phyloP scores from a whole-genome alignment of 2,888 invertebrate species.

The Digitonthophagus gazella region DNA sequence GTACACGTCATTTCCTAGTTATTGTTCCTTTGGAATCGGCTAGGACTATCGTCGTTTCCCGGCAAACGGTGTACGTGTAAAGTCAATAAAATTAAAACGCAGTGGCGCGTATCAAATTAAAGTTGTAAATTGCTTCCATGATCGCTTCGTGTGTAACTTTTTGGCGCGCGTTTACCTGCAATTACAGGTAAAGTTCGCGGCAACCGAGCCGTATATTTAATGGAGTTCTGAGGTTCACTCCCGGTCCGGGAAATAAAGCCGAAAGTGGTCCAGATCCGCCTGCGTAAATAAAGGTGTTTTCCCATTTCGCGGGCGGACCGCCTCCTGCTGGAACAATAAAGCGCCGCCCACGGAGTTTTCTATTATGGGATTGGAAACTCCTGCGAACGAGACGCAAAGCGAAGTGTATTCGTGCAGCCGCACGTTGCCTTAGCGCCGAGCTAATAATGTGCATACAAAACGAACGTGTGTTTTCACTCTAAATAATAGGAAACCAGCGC shows the following conservation, averaged over 20 bases:
- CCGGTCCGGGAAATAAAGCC: constrained; percentile 4
- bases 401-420: constrained; percentile 19
- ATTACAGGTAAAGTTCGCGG: constrained; percentile 13
- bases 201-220: constrained; percentile 9
- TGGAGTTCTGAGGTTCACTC: constrained; percentile 11
- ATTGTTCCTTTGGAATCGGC: not conserved
- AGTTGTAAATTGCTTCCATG: constrained; percentile 15
- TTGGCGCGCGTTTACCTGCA: constrained; percentile 15
- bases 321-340: constrained; percentile 7
- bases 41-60: not conserved
- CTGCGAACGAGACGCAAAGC: not conserved
- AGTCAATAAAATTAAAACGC: constrained; percentile 13
- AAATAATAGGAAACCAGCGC: constrained; percentile 23
- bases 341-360: constrained; percentile 20
- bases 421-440: constrained; percentile 8
- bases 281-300: constrained; percentile 24
- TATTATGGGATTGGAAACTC: constrained; percentile 27
- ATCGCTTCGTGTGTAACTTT: not conserved
- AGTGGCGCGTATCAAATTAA: constrained; percentile 9
- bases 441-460: constrained; percentile 25
- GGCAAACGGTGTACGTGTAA: not conserved
- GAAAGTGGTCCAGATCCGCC: constrained; percentile 16
- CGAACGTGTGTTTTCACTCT: constrained; percentile 25
- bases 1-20: not conserved
- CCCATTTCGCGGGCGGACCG: constrained; percentile 16